These are phyloP conservation scores for Mystacornis crossleyi DNA, from an alignment of 2,113 vertebrate species.

Conservation along the genomic window DNA sequence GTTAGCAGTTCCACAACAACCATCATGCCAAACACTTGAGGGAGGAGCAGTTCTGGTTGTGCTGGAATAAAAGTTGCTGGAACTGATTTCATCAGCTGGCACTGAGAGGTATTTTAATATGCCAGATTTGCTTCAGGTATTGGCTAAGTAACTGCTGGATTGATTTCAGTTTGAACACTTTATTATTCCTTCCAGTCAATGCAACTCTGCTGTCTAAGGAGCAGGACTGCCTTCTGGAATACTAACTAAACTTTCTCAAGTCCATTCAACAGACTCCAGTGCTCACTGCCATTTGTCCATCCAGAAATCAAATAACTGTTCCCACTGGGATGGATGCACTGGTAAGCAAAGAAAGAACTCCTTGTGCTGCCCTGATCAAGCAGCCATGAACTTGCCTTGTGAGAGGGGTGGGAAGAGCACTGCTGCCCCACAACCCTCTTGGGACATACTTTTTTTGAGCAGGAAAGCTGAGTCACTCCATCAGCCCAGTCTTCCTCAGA, in stretches of 20 bases:
- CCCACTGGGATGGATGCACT: not conserved
- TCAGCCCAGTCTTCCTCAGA: not conserved
- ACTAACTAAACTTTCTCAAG: not conserved
- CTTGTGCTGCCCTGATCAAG: not conserved
- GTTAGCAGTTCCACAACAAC: slow-evolving; percentile 3
- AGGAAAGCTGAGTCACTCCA: not conserved
- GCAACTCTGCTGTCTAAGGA: not conserved
- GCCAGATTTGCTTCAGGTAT: slow-evolving; percentile 65
- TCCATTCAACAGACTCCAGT: not conserved
- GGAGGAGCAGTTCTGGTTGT: not conserved
- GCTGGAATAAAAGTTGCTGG: slow-evolving; percentile 11
- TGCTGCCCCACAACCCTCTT: not conserved
- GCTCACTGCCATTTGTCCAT: not conserved
- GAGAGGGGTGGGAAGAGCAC: not conserved
- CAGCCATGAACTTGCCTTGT: fast-evolving
- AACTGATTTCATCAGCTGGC: slow-evolving; percentile 58
- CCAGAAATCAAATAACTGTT: not conserved
- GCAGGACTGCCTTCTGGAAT: slow-evolving; percentile 11
- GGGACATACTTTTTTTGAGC: not conserved
- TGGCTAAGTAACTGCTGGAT: slow-evolving; percentile 45
- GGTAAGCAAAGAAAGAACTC: fast-evolving
- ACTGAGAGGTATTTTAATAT: slow-evolving; percentile 9
- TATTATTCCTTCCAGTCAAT: slow-evolving; percentile 30
- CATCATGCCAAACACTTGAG: slow-evolving; percentile 12
- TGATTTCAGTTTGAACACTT: slow-evolving; percentile 36